Evolutionary conservation across 2,113 vertebrate species (phyloP).

Genomic region (Trematomus loennbergii): DNA sequence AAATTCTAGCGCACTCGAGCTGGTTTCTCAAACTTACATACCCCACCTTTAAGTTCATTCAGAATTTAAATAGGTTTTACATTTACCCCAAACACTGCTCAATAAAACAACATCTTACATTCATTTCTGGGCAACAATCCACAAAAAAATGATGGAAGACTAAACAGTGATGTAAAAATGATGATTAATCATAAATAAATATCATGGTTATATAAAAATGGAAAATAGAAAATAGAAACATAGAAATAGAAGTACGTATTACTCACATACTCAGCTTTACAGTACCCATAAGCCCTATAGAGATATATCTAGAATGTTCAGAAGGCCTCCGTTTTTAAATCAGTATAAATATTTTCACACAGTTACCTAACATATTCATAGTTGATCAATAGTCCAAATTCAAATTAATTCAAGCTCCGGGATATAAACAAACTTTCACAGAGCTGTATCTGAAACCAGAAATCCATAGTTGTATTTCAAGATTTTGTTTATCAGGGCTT

Average conservation of each 20-base stretch:
- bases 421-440: neutral
- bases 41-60: neutral
- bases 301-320: neutral
- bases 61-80: too few relatives aligned
- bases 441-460: neutral
- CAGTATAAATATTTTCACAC: neutral
- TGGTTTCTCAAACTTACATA: too few relatives aligned
- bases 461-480: neutral
- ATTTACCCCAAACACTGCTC: too few relatives aligned
- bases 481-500: too few relatives aligned
- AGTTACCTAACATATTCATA: neutral
- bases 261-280: neutral
- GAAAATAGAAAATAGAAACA: neutral
- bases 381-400: neutral
- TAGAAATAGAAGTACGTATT: neutral
- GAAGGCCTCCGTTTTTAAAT: neutral
- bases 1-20: too few relatives aligned
- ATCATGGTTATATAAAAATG: neutral
- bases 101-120: too few relatives aligned
- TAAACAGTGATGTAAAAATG: neutral
- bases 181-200: neutral
- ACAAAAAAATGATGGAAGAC: neutral
- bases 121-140: too few relatives aligned
- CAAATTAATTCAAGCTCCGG: neutral
- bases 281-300: neutral